Conservation (phyloP, 2,113 vertebrate genomes). For the Ailuropoda melanoleuca region DNA sequence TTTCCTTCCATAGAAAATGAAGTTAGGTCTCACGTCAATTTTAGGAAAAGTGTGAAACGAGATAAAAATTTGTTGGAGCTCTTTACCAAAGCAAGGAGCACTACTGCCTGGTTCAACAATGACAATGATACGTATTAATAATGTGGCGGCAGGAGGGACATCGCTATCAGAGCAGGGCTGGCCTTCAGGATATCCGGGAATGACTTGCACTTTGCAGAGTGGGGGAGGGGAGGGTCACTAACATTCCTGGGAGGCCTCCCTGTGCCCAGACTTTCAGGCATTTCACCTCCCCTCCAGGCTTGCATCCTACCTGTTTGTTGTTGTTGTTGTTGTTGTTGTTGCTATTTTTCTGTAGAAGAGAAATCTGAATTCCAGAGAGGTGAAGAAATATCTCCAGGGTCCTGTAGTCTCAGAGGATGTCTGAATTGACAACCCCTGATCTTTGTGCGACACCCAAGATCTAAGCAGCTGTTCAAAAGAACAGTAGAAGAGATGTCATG, state of each 20-base stretch:
- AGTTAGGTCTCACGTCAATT: background rate
- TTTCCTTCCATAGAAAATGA: background rate
- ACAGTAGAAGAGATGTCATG: background rate
- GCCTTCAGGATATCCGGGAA: fast-evolving
- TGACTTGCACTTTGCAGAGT: fast-evolving
- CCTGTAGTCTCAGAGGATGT: fast-evolving
- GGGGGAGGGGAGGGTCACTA: fast-evolving
- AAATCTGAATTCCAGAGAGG: background rate
- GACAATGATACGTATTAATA: background rate
- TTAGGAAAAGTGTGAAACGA: background rate
- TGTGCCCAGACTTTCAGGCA: background rate
- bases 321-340: background rate
- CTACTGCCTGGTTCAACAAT: background rate
- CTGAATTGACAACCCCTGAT: background rate
- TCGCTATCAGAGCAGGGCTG: background rate
- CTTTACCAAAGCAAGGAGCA: background rate
- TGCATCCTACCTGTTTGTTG: background rate
- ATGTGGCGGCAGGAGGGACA: background rate
- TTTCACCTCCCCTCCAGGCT: background rate
- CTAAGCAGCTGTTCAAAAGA: background rate
- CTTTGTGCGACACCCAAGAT: background rate
- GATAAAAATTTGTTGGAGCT: background rate
- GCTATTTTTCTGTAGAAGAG: background rate
- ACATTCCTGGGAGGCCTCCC: fast-evolving
- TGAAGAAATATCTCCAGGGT: background rate